Base-by-base conservation (phyloP, 2,113 vertebrate species). In the Smithornis capensis region DNA sequence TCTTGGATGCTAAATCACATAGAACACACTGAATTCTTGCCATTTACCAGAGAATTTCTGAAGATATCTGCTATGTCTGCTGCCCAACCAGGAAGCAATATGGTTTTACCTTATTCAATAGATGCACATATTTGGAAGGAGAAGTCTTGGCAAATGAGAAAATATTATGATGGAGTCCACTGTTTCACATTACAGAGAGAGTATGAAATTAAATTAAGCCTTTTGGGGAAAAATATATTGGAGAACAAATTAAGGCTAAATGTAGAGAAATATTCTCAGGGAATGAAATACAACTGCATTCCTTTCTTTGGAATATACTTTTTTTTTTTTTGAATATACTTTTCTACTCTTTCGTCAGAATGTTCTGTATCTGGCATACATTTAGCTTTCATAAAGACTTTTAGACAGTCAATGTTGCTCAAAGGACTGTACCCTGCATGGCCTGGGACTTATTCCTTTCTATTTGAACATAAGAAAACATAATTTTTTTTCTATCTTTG, bases 281-380 rank as follows among this genome's bases (percentile, higher is more conserved):
- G 75, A 95, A 96, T 95, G 64, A 96, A 96, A 79, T 73, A 86
- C 16, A 93, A 89, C 75, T 91, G 53, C 81, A 89, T 94, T 90
- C 74, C 82, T 94, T 82, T 87, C 57, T 78, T 95, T 87, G 92
- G 71, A 96, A 92, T 88, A 94, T 68, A 50, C 24, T 90, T 90
- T 91, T 59, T n/a, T 94, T 82, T 87, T 53, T 78, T 95, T 87
- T 91, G 71, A 96, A 92, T 88, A 94, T 68, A 50, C 24, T 90
- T 90, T 91, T 59, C 64, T 94, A 64, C 57, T 78, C n/a, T 83
- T 94, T 77, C 80, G 56, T 95, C 78, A 92, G 87, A 85, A 83
- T 88, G 75, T 78, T 86, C 82, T 83, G 44, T 83, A 81, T 94
- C 83, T 91, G 64, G 42, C 77, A 79, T 25, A 74, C 49, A 77